Percentiles rank a stretch among this genome's conserved stretches.
Conservation (phyloP, 2,797 vertebrate genomes). For the Gymnocypris eckloni region DNA sequence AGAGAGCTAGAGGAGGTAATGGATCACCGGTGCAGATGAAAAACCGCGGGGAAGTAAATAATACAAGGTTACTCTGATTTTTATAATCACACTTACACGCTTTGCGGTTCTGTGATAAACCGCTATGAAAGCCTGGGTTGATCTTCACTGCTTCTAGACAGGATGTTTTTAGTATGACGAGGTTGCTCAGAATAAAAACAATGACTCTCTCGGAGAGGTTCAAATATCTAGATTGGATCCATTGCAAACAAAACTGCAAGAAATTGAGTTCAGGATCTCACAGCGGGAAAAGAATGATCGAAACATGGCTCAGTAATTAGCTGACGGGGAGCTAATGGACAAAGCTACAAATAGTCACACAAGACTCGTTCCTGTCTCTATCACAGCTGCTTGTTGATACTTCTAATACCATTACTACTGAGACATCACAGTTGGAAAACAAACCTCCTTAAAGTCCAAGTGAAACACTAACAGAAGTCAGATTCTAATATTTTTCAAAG, state of each 20-base stretch:
- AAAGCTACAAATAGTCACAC: slow-evolving; percentile 47
- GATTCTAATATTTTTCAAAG: background rate
- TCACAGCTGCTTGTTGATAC: slow-evolving; percentile 30
- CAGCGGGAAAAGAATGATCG: slow-evolving; percentile 45
- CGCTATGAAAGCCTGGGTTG: background rate
- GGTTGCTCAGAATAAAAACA: background rate
- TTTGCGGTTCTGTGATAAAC: background rate
- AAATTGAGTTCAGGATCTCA: slow-evolving; percentile 40
- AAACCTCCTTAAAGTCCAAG: background rate
- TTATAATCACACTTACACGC: slow-evolving; percentile 9
- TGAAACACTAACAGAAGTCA: background rate
- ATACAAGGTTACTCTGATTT: slow-evolving; percentile 13
- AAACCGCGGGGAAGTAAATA: slow-evolving; percentile 43
- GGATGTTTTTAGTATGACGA: slow-evolving; percentile 8
- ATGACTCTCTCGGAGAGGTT: slow-evolving; percentile 6
- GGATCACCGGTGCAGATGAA: slow-evolving; percentile 40
- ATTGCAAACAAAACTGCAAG: background rate
- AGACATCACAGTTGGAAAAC: slow-evolving; percentile 3
- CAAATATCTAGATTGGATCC: slow-evolving; percentile 16
- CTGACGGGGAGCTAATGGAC: slow-evolving; percentile 50
- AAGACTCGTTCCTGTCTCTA: slow-evolving; percentile 42
- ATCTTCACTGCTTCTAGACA: slow-evolving; percentile 2
- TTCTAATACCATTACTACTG: slow-evolving; percentile 1
- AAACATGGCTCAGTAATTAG: slow-evolving; percentile 56
- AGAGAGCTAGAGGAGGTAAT: slow-evolving; percentile 27